Evolutionary conservation across 2,113 vertebrate genomes (phyloP).

Genomic region (Eulemur rufifrons): DNA sequence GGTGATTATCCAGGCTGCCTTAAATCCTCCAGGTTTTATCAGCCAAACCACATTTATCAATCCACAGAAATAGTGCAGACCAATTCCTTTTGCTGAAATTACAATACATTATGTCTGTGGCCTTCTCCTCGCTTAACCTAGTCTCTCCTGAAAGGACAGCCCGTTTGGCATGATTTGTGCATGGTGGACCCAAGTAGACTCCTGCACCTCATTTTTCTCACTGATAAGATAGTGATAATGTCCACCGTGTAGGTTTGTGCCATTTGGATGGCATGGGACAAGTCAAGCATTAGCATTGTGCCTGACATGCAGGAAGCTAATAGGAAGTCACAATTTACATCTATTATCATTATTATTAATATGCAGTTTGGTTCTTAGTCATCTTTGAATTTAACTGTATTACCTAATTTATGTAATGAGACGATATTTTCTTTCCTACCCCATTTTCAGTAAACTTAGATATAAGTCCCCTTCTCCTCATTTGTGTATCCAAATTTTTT

Average conservation of each 20-base stretch:
- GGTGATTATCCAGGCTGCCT: neutral
- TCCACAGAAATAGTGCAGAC: neutral
- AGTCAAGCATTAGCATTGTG: neutral
- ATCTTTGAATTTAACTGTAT: neutral
- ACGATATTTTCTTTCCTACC: neutral
- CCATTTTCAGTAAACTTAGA: neutral
- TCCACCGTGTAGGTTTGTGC: fast-evolving
- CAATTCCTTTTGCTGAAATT: neutral
- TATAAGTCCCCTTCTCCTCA: neutral
- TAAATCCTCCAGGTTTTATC: neutral
- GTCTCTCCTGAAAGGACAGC: neutral
- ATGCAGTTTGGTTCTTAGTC: neutral
- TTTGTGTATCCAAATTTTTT: neutral
- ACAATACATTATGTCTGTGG: neutral
- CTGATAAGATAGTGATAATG: neutral
- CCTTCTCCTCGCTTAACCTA: no score
- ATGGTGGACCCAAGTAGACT: neutral
- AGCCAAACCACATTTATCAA: neutral
- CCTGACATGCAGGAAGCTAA: neutral
- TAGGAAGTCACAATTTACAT: neutral
- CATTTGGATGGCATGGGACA: neutral
- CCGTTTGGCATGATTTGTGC: neutral
- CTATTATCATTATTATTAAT: no score
- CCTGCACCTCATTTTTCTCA: neutral
- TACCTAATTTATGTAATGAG: neutral